Evolutionary conservation across 2,797 vertebrate genomes (phyloP).

Genomic region (Tangara arthus): DNA sequence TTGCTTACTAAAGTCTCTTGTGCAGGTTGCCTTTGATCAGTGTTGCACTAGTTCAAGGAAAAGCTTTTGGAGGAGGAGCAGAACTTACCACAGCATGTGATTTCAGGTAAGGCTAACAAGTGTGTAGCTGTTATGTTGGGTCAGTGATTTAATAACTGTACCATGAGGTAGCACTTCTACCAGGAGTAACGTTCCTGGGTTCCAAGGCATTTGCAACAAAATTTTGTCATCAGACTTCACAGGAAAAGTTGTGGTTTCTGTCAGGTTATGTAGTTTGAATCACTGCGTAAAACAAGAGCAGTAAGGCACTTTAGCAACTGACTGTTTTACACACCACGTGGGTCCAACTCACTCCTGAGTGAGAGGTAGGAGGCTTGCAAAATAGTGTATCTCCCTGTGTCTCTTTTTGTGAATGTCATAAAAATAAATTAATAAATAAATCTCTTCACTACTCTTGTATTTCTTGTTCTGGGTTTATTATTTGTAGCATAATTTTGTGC

Average conservation of each 20-base stretch:
- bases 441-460: neutral
- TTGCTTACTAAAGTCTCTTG: neutral
- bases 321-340: neutral
- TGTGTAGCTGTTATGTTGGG: neutral
- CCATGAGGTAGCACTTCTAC: neutral
- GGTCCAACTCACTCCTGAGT: neutral
- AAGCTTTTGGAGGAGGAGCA: conserved; percentile 90
- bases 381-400: neutral
- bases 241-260: neutral
- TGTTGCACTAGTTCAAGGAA: conserved; percentile 90
- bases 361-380: neutral
- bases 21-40: conserved; percentile 91
- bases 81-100: conserved; percentile 93
- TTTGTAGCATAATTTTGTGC: neutral
- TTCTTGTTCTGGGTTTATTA: neutral
- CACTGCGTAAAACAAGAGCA: neutral
- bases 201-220: neutral
- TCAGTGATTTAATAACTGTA: neutral
- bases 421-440: neutral
- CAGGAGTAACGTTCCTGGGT: neutral
- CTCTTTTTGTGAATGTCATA: neutral
- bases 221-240: neutral
- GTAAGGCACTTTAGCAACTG: neutral
- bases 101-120: conserved; percentile 84
- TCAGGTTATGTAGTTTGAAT: neutral